Evolutionary conservation across 2,888 invertebrate genomes (phyloP).

Genomic region (Ischnus inquisitorius): DNA sequence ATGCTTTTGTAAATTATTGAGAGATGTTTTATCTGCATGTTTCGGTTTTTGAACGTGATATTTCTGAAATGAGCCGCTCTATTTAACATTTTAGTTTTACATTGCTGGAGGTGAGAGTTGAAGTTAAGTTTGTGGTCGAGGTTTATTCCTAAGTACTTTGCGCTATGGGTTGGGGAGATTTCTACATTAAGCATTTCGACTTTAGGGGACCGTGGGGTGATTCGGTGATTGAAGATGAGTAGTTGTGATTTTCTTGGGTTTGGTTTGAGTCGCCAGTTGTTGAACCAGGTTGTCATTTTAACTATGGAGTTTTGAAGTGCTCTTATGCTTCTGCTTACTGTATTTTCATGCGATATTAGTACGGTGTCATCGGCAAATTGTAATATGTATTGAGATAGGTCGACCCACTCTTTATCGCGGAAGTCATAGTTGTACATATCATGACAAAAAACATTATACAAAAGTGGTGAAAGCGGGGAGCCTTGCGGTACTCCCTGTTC

Average conservation of each 20-base stretch:
- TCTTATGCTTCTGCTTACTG: not conserved
- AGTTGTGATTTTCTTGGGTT: constrained; percentile 29
- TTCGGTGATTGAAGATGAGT: constrained; percentile 19
- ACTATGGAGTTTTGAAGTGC: constrained; percentile 75
- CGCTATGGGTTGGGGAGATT: not conserved
- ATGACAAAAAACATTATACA: constrained; percentile 41
- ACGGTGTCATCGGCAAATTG: constrained; percentile 24
- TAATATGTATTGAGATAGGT: constrained; percentile 1
- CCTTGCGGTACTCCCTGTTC: constrained; percentile 51
- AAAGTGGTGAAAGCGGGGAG: constrained; percentile 43
- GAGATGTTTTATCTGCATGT: not conserved
- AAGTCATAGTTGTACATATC: constrained; percentile 41
- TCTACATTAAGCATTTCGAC: not conserved
- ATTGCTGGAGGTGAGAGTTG: constrained; percentile 6
- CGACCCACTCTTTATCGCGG: not conserved
- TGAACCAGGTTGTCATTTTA: constrained; percentile 15
- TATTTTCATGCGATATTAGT: constrained; percentile 5
- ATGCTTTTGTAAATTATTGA: constrained; percentile 2
- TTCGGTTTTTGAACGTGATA: constrained; percentile 5
- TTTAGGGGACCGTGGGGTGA: not conserved
- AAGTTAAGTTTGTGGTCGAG: constrained; percentile 13
- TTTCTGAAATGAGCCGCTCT: constrained; percentile 19
- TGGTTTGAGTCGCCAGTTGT: constrained; percentile 48
- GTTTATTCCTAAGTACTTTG: not conserved
- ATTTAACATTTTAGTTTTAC: not conserved